Evolutionary conservation across 2,888 invertebrate genomes (phyloP), one percentile per base, ranked within the genome.

Genomic region (Branchipolynoe longqiensis): DNA sequence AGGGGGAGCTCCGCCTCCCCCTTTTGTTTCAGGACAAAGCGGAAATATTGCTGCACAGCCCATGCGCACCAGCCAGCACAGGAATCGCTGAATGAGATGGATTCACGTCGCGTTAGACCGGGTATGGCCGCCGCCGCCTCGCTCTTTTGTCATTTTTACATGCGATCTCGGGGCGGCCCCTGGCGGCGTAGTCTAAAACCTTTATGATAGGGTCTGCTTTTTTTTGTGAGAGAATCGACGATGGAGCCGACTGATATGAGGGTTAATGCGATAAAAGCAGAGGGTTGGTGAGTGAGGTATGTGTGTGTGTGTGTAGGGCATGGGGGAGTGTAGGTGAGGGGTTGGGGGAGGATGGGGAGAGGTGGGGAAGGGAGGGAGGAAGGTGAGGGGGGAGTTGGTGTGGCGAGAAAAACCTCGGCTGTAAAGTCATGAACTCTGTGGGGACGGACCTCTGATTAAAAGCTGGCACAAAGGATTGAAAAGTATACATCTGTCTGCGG

Each of bases 41-140:
- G 69, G 69, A 69, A 69, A n/a, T 69, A 69, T 69, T n/a, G n/a
- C n/a, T n/a, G n/a, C n/a, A n/a, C n/a, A n/a, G n/a, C n/a, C n/a
- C n/a, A n/a, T n/a, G n/a, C n/a, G n/a, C n/a, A n/a, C n/a, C n/a
- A n/a, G n/a, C n/a, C n/a, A 38, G 69, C 33, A 69, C 69, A 18
- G 69, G 69, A 69, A 69, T 69, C 38, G 25, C 18, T 69, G 69
- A 69, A 69, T 69, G 69, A n/a, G 69, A 69, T 69, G 36, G 36
- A 33, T 69, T 69, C 69, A 36, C 69, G 69, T 14, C 69, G 69
- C 69, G 38, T 69, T 69, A 69, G 2, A 33, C 69, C 28, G 14
- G 36, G n/a, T 58, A 58, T 58, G 12, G 69, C 12, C 25, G 36
- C 36, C 18, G 36, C 12, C 22, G 62, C 12, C 1, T 25, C 25